phyloP scores from a whole-genome alignment of 2,888 invertebrate species.

The Epirrhoe alternata region DNA sequence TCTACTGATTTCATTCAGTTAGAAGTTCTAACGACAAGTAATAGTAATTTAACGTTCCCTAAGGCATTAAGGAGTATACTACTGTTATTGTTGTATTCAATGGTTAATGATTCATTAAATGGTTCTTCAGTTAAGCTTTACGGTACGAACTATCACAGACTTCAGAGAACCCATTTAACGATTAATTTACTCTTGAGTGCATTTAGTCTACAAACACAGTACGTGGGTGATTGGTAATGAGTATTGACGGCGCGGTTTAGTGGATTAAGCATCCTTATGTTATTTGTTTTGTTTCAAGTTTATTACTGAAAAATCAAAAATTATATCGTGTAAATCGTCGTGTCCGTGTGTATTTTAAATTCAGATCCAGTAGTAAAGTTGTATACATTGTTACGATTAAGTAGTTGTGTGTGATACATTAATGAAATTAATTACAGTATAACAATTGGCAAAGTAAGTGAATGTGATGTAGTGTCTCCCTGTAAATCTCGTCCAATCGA shows the following conservation, averaged over 20 bases:
- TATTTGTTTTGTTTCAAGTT: not conserved
- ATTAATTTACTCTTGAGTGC: constrained; percentile 2
- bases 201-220: constrained; percentile 9
- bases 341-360: constrained; percentile 1
- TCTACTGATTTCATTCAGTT: not conserved
- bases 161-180: constrained; percentile 15
- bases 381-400: constrained; percentile 14
- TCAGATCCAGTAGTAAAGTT: too few relatives aligned
- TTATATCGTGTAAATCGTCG: not conserved
- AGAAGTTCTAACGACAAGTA: not conserved
- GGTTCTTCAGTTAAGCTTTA: constrained; percentile 12
- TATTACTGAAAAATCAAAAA: not conserved
- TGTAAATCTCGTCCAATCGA: constrained; percentile 47
- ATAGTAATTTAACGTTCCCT: not conserved
- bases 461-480: constrained; percentile 6
- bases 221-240: constrained; percentile 2
- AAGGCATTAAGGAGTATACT: constrained; percentile 7
- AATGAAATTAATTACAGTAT: constrained; percentile 24
- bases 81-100: constrained; percentile 10
- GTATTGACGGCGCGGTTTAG: not conserved
- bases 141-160: constrained; percentile 1
- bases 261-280: not conserved
- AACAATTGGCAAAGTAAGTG: constrained; percentile 23
- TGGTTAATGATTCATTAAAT: constrained; percentile 21
- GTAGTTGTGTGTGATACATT: constrained; percentile 3